A percentile compares a stretch with the other conserved stretches of the same genome.
Evolutionary conservation across 2,113 vertebrate genomes (phyloP).

Genomic region (Anser cygnoides): DNA sequence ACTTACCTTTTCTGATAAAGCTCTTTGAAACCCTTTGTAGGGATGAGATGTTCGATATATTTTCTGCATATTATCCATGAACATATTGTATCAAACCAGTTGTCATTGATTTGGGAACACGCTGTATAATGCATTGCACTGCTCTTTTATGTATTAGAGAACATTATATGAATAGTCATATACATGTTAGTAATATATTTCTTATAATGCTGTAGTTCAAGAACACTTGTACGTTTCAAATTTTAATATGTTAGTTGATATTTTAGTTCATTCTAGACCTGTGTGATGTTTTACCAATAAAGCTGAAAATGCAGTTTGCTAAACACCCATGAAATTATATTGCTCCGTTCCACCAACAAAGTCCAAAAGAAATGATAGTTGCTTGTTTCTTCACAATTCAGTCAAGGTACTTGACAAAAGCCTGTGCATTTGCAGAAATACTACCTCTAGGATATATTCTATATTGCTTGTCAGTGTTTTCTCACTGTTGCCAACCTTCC

Average conservation of each 20-base stretch:
- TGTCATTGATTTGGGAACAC: not conserved
- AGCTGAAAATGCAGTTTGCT: not conserved
- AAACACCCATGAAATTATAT: not conserved
- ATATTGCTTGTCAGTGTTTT: not conserved
- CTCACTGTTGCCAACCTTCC: accelerated
- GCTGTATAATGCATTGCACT: not conserved
- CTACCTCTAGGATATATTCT: not conserved
- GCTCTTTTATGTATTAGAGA: not conserved
- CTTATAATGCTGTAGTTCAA: not conserved
- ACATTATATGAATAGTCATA: not conserved
- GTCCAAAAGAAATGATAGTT: not conserved
- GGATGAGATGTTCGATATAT: not conserved
- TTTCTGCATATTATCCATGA: not conserved
- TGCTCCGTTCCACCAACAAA: not conserved
- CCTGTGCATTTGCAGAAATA: not conserved
- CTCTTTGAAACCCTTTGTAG: not conserved
- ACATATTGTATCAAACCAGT: not conserved
- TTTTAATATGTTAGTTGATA: not conserved
- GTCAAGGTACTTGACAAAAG: not conserved
- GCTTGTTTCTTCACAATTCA: not conserved
- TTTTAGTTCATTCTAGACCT: not conserved
- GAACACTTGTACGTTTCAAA: not conserved
- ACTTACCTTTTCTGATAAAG: not conserved
- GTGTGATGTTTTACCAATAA: not conserved
- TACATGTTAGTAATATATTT: not conserved